phyloP scores from a whole-genome alignment of 2,113 vertebrate species.

The Danio rerio region GRCz12tu NC_133191.1:36832001-36832500 shows the following conservation, averaged over 20 bases:
- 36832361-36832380: neutral
- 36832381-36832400: neutral
- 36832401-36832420: neutral
- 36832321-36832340: conserved; percentile 12
- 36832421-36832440: too few species aligned
- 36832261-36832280: conserved; percentile 46
- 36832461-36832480: too few species aligned
- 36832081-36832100: conserved; percentile 83
- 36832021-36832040: conserved; percentile 72
- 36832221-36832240: conserved; percentile 27
- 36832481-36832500: too few species aligned
- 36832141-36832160: conserved; percentile 79
- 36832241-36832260: conserved; percentile 45
- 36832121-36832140: conserved; percentile 79
- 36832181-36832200: conserved; percentile 57
- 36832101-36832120: conserved; percentile 81
- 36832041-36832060: conserved; percentile 79
- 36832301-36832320: conserved; percentile 24
- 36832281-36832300: conserved; percentile 40
- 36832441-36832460: too few species aligned
- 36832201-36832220: neutral
- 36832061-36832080: conserved; percentile 77
- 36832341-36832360: neutral
- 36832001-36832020: conserved; percentile 43
- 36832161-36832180: conserved; percentile 78